Base-by-base conservation (phyloP, 2,113 vertebrate genomes). In the Pleuronectes platessa region DNA sequence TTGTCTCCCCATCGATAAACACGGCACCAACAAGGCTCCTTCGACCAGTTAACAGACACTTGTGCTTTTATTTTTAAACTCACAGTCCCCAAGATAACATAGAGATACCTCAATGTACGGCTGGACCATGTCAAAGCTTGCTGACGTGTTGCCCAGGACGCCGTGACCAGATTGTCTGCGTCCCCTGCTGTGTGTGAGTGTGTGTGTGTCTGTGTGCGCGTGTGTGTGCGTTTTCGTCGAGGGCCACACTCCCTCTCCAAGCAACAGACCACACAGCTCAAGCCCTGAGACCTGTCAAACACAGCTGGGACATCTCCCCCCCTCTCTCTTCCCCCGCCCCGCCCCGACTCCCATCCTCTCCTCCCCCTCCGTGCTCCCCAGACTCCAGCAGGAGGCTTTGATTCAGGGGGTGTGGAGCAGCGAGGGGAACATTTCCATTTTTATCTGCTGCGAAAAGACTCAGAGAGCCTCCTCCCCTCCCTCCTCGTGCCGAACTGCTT, bases 251-350 rank as follows among this genome's bases (percentile, higher is more conserved):
- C 85, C 82, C 67, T 79, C 82, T 76, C 64, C 0, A 18, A 90
- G 82, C 87, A 88, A 90, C 87, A 88, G 91, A 93, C 91, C 92
- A 92, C 92, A 92, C 92, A 88, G 82, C 89, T 88, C 91, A 89
- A 89, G 90, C 89, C 83, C 87, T 85, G 88, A 89, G 87, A 89
- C 86, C 89, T 93, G 92, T 92, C 92, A 93, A 85, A 90, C 89
- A 91, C 92, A 94, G 92, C 92, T 93, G 92, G 90, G 91, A 92
- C 88, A 88, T 89, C 84, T 91, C 88, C 68, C 71, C 76, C 40
- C 37, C 37, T 42, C 40, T 13, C 40, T 42, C 40, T 42, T 42
- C 76, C 40, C 23, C 42, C 31, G 27, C 75, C 86, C 71, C 26
- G 26, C 26, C 26, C 65, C 76, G 40, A 13, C 40, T 13, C 40